phyloP scores from a whole-genome alignment of 1,140 invertebrate species.

The Drosophila lacertosa region DNA sequence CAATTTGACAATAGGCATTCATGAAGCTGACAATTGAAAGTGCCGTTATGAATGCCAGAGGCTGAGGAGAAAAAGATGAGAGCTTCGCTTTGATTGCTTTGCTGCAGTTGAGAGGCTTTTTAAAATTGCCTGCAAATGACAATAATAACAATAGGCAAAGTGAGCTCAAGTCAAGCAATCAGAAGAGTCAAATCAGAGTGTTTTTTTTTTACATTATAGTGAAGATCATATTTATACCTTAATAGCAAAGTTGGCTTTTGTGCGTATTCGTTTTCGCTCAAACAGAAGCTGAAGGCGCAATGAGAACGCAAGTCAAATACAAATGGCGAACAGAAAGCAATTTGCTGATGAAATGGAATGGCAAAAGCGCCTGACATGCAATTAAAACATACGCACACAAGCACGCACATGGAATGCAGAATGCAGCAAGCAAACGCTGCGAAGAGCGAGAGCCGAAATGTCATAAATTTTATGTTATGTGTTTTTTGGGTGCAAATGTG shows the following conservation, averaged over 20 bases:
- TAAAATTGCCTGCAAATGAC: constrained; percentile 34
- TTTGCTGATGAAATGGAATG: constrained; percentile 63
- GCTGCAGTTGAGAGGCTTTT: constrained; percentile 37
- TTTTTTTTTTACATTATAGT: constrained; percentile 7
- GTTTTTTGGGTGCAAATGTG: background rate
- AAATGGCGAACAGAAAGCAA: constrained; percentile 49
- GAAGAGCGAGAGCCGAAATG: background rate
- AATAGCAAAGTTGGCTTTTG: constrained; percentile 5
- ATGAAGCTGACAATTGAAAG: constrained; percentile 48
- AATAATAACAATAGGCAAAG: constrained; percentile 17
- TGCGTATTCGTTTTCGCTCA: background rate
- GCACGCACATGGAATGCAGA: background rate
- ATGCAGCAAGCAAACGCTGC: background rate
- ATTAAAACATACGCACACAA: constrained; percentile 37
- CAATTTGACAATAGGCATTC: constrained; percentile 45
- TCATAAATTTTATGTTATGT: constrained; percentile 12
- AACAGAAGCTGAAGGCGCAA: constrained; percentile 1
- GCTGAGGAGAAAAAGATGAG: background rate
- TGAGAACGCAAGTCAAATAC: constrained; percentile 43
- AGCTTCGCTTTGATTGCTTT: background rate
- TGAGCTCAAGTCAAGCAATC: background rate
- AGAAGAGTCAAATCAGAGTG: constrained; percentile 17
- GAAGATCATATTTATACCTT: constrained; percentile 10
- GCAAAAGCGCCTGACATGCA: constrained; percentile 44
- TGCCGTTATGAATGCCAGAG: constrained; percentile 58